phyloP scores from a whole-genome alignment of 2,797 vertebrate species.

The Melanotaenia nigrans region DNA sequence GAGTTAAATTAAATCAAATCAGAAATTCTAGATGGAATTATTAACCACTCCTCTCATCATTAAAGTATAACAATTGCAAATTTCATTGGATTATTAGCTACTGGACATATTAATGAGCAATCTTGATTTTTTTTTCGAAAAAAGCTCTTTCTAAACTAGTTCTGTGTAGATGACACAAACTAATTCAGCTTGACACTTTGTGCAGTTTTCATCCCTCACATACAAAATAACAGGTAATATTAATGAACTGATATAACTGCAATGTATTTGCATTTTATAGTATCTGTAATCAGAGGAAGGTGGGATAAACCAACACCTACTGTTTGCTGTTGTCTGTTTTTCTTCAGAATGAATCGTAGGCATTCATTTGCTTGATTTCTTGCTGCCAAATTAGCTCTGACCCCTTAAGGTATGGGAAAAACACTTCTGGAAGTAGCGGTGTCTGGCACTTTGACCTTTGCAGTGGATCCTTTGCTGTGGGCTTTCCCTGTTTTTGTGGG shows the following conservation, averaged over 20 bases:
- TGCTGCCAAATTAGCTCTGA: neutral
- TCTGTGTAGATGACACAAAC: neutral
- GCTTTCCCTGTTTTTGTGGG: neutral
- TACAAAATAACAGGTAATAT: neutral
- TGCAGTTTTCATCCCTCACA: neutral
- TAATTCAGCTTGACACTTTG: neutral
- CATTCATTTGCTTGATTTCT: neutral
- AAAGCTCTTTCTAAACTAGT: neutral
- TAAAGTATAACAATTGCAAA: slow-evolving; percentile 11
- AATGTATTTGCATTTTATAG: neutral
- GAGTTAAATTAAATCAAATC: slow-evolving; percentile 15
- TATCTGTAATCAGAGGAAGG: too few species aligned
- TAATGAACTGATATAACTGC: neutral
- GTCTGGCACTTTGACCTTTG: neutral
- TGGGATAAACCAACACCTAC: neutral
- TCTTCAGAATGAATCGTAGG: neutral
- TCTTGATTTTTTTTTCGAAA: neutral
- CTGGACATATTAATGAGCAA: slow-evolving; percentile 5
- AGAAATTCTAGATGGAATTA: slow-evolving; percentile 32
- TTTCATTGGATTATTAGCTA: slow-evolving; percentile 15
- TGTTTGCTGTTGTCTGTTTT: neutral
- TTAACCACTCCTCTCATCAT: slow-evolving; percentile 20
- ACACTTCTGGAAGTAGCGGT: neutral
- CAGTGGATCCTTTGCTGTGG: neutral
- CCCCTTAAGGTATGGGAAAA: neutral